phyloP scores from a whole-genome alignment of 2,888 invertebrate genomes.

The Drosophila cyrtoloma region DNA sequence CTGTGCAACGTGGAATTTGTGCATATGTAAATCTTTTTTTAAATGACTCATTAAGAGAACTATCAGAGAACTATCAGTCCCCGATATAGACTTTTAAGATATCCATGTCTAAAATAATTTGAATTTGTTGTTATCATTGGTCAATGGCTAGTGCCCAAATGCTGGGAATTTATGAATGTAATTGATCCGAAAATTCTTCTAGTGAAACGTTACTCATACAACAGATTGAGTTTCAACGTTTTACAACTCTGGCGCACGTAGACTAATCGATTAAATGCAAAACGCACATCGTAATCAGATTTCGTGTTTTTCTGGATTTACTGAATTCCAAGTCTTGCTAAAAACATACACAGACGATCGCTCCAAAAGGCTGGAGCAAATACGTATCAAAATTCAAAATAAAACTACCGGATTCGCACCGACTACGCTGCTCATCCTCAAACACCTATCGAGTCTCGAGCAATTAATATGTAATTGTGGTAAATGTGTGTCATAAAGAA shows the following conservation, averaged over 20 bases:
- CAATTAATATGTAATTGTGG: not conserved
- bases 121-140: not conserved
- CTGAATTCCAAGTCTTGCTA: not conserved
- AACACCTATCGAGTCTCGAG: not conserved
- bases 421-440: not conserved
- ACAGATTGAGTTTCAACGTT: not conserved
- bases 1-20: not conserved
- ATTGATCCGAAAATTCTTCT: not conserved
- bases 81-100: not conserved
- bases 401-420: not conserved
- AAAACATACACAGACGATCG: too few relatives aligned
- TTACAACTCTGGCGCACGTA: not conserved
- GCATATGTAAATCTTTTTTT: not conserved
- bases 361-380: not conserved
- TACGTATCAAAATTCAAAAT: not conserved
- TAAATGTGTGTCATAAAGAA: not conserved
- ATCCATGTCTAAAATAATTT: not conserved
- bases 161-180: not conserved
- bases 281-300: not conserved
- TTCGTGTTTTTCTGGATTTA: not conserved
- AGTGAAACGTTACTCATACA: not conserved
- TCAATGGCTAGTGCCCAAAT: not conserved
- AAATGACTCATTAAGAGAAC: not conserved
- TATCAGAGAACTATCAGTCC: not conserved
- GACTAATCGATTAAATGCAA: constrained; percentile 6